A percentile compares a stretch with the other conserved stretches of the same genome.
phyloP scores from a whole-genome alignment of 2,888 invertebrate genomes.

The Plagodis dolabraria region DNA sequence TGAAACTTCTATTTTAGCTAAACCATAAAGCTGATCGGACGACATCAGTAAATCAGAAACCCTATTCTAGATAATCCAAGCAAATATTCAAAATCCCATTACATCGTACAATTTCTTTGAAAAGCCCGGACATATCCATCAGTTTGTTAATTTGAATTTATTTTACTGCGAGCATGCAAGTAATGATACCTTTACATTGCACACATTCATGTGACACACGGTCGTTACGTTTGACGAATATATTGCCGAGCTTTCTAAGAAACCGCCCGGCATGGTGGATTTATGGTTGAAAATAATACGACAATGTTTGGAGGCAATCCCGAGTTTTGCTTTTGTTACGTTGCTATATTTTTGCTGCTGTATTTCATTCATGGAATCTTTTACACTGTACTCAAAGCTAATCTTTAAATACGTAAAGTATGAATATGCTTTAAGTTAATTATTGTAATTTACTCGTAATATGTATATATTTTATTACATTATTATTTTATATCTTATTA shows the following conservation, averaged over 20 bases:
- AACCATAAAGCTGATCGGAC: constrained; percentile 33
- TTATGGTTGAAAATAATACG: constrained; percentile 36
- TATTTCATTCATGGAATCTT: constrained; percentile 28
- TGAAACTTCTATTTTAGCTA: constrained; percentile 25
- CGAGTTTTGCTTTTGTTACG: constrained; percentile 29
- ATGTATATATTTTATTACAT: too few relatives aligned
- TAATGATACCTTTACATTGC: constrained; percentile 49
- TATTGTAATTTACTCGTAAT: too few relatives aligned
- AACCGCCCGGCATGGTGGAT: constrained; percentile 27
- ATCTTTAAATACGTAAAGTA: background rate
- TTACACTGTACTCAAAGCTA: background rate
- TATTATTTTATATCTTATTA: too few relatives aligned
- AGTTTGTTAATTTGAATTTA: constrained; percentile 72
- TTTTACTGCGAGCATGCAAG: constrained; percentile 54
- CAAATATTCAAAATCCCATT: constrained; percentile 14
- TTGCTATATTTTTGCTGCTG: constrained; percentile 23
- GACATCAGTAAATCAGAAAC: constrained; percentile 33
- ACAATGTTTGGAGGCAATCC: constrained; percentile 34
- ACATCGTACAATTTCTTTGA: constrained; percentile 36
- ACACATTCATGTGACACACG: constrained; percentile 41
- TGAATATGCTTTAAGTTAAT: background rate
- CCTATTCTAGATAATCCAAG: constrained; percentile 30
- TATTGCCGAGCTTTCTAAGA: constrained; percentile 37
- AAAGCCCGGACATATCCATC: constrained; percentile 56
- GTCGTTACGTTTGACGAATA: constrained; percentile 41